These are phyloP conservation scores for Autographa gamma DNA, from an alignment of 2,888 invertebrate genomes.

Conservation along the genomic window DNA sequence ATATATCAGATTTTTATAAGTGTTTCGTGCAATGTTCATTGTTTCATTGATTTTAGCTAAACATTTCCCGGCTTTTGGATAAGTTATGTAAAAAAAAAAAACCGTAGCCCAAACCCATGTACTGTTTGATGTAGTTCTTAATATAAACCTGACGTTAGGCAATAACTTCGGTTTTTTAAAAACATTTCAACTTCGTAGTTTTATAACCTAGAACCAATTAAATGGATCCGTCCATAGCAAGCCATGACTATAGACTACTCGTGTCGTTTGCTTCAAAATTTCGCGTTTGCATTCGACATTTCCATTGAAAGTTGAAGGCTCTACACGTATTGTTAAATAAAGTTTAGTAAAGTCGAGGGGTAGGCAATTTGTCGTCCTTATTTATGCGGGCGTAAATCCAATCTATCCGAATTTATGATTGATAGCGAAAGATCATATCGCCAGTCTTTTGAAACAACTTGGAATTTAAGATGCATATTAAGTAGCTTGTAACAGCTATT, in stretches of 20 bases:
- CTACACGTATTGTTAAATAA: conserved; percentile 60
- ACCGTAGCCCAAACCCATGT: background rate
- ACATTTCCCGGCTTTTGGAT: background rate
- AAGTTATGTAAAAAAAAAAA: background rate
- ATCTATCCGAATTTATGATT: conserved; percentile 70
- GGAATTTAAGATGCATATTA: conserved; percentile 60
- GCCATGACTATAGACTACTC: background rate
- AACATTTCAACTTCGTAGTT: too few species aligned
- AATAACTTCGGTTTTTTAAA: too few species aligned
- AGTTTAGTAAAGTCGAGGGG: conserved; percentile 62
- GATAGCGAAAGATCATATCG: conserved; percentile 63
- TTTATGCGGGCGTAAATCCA: conserved; percentile 69
- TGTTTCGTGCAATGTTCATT: too few species aligned
- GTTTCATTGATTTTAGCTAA: too few species aligned
- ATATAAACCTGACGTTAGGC: background rate
- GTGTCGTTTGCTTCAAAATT: conserved; percentile 34
- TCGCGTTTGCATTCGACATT: conserved; percentile 62
- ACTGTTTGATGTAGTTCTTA: background rate
- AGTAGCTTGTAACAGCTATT: conserved; percentile 33
- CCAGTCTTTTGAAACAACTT: conserved; percentile 59
- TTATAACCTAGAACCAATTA: conserved; percentile 4
- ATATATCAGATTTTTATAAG: too few species aligned
- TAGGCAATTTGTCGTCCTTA: conserved; percentile 62
- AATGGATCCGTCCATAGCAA: background rate
- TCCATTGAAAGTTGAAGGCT: conserved; percentile 56